Evolutionary conservation across 2,888 invertebrate genomes (phyloP).

Genomic region (Drosophila glabriapex): DNA sequence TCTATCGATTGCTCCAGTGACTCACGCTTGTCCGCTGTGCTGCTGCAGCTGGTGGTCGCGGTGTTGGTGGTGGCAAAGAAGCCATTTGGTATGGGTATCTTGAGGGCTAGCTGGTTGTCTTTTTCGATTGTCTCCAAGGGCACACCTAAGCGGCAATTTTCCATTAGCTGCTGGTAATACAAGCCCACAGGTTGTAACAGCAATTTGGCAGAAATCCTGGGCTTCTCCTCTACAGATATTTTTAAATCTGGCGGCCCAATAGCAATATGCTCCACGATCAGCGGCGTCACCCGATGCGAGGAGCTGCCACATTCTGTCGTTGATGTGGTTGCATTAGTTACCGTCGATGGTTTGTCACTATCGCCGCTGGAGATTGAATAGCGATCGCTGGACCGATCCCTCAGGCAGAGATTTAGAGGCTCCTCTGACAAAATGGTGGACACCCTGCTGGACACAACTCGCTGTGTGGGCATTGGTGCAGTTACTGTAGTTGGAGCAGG

Average conservation of each 20-base stretch:
- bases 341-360: constrained; percentile 56
- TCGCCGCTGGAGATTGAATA: constrained; percentile 84
- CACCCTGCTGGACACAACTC: background rate
- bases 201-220: constrained; percentile 85
- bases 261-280: constrained; percentile 21
- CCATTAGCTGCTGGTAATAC: constrained; percentile 91
- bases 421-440: constrained; percentile 86
- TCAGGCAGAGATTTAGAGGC: constrained; percentile 93
- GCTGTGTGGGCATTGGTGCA: constrained; percentile 3
- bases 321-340: constrained; percentile 79
- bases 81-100: constrained; percentile 82
- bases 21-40: constrained; percentile 29
- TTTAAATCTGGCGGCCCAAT: constrained; percentile 86
- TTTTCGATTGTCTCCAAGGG: constrained; percentile 84
- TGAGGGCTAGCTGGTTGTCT: constrained; percentile 85
- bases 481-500: background rate
- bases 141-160: constrained; percentile 84
- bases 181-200: constrained; percentile 91
- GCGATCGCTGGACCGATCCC: constrained; percentile 87
- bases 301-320: constrained; percentile 56
- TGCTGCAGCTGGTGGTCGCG: constrained; percentile 33
- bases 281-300: constrained; percentile 56
- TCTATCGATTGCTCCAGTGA: constrained; percentile 40
- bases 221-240: constrained; percentile 78
- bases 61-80: constrained; percentile 62